Conservation (phyloP, 1,140 invertebrate genomes). For the Diuraphis noxia region DNA sequence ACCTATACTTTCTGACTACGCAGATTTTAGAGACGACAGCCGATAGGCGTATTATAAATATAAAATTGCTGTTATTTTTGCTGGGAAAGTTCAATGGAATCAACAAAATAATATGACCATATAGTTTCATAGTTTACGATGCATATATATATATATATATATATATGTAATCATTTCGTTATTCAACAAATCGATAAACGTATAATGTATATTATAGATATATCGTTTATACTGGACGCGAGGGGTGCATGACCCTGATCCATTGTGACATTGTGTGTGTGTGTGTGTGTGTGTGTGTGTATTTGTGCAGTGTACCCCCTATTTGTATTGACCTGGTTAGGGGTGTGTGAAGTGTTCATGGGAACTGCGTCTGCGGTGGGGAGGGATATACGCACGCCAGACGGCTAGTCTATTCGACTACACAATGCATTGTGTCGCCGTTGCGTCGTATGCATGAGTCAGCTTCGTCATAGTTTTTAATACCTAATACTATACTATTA, state of each 20-base stretch:
- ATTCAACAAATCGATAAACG: not conserved
- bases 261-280: conserved; percentile 14
- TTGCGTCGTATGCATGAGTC: conserved; percentile 4
- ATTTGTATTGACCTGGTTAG: conserved; percentile 52
- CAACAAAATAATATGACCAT: not conserved
- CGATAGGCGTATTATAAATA: not conserved
- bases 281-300: not conserved
- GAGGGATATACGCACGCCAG: conserved; percentile 14
- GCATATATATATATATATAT: not conserved
- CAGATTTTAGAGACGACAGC: not conserved
- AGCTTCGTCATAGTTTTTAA: conserved; percentile 15
- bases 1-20: not conserved
- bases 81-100: not conserved
- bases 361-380: not conserved
- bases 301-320: not conserved
- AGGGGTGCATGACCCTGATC: conserved; percentile 46
- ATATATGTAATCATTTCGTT: not conserved
- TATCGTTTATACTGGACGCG: not conserved
- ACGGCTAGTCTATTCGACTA: conserved; percentile 16
- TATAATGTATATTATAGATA: not conserved
- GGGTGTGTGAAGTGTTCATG: conserved; percentile 31
- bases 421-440: not conserved
- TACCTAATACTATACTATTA: not conserved
- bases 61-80: not conserved
- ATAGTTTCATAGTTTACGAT: too few relatives aligned